These are phyloP conservation scores for Holcopasites calliopsidis DNA, from an alignment of 1,140 invertebrate species.

Conservation along the genomic window DNA sequence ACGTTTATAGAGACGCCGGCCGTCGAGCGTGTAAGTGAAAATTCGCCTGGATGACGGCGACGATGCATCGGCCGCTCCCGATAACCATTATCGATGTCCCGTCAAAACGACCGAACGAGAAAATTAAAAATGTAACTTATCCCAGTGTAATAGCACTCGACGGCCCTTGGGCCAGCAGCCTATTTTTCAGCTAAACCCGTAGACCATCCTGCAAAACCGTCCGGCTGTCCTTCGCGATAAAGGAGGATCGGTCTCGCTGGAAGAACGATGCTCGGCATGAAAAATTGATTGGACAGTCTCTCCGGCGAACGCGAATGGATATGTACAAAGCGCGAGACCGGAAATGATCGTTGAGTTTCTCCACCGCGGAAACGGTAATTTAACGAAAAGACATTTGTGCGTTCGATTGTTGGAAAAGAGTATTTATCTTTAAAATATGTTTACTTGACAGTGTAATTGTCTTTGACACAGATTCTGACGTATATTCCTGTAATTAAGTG, in stretches of 20 bases:
- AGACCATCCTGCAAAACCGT: slow-evolving; percentile 16
- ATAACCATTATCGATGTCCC: slow-evolving; percentile 59
- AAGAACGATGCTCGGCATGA: background rate
- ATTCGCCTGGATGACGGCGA: slow-evolving; percentile 25
- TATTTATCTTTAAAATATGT: too few species aligned
- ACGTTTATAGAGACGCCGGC: slow-evolving; percentile 28
- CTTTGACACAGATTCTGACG: too few species aligned
- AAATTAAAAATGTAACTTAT: slow-evolving; percentile 65
- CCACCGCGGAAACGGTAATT: background rate
- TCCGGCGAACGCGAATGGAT: background rate
- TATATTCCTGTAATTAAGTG: too few species aligned
- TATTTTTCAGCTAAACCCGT: slow-evolving; percentile 52
- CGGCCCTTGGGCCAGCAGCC: slow-evolving; percentile 1
- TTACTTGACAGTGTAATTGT: too few species aligned
- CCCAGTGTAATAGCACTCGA: slow-evolving; percentile 40
- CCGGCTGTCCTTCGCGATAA: background rate
- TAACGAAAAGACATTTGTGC: background rate
- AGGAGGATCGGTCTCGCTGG: slow-evolving; percentile 5
- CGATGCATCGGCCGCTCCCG: slow-evolving; percentile 36
- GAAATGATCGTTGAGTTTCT: too few species aligned
- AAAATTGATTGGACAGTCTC: slow-evolving; percentile 27
- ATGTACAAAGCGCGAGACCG: background rate
- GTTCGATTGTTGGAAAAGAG: too few species aligned
- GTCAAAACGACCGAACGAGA: slow-evolving; percentile 56
- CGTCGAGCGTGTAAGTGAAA: slow-evolving; percentile 48